These are phyloP conservation scores for Asobara japonica DNA, from an alignment of 1,140 invertebrate genomes.

Conservation along the genomic window DNA sequence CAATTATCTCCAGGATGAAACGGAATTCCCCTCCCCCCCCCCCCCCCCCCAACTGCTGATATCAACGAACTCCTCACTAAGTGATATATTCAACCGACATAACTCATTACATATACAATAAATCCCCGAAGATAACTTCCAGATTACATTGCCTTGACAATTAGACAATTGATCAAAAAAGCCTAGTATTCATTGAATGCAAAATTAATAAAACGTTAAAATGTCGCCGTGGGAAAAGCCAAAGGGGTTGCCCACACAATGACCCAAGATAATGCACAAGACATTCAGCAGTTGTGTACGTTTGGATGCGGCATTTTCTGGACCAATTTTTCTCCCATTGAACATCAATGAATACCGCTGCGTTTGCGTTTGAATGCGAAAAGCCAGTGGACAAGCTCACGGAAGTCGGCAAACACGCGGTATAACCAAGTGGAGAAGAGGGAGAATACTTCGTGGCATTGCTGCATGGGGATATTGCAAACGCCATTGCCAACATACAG, in stretches of 20 bases:
- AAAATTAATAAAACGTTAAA: not conserved
- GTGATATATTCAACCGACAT: no score
- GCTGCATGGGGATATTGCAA: not conserved
- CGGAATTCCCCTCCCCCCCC: no score
- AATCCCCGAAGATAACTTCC: no score
- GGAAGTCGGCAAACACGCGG: conserved; percentile 25
- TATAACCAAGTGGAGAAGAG: conserved; percentile 24
- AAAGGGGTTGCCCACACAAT: not conserved
- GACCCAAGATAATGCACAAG: conserved; percentile 23
- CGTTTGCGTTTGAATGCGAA: conserved; percentile 23
- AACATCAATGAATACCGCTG: conserved; percentile 35
- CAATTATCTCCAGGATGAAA: no score
- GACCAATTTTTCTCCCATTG: conserved; percentile 30
- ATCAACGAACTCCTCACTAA: no score
- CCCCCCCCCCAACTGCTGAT: no score
- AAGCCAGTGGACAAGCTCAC: conserved; percentile 23
- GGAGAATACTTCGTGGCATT: not conserved
- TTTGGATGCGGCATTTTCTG: conserved; percentile 27
- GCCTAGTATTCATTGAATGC: not conserved
- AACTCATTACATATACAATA: no score
- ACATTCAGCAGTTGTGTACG: conserved; percentile 21
- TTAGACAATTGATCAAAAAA: not conserved
- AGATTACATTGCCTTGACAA: not conserved
- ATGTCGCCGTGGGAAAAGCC: conserved; percentile 4
- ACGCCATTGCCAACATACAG: conserved; percentile 22